A percentile compares a stretch with the other conserved stretches of the same genome.
Evolutionary conservation across 2,113 vertebrate genomes (phyloP).

Genomic region (Dromiciops gliroides): DNA sequence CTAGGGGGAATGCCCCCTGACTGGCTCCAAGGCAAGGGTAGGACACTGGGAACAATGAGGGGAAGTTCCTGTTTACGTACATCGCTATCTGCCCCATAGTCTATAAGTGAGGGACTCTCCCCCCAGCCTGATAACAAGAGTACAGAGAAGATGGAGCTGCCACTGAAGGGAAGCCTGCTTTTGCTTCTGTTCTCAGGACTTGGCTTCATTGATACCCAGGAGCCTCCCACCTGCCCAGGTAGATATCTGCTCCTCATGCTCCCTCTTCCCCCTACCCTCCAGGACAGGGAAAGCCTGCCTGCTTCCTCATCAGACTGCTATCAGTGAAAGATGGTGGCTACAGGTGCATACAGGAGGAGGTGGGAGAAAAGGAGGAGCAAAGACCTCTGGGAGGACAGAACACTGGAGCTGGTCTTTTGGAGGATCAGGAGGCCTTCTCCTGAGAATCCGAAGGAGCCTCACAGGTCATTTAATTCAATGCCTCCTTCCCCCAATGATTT

Average conservation of each 20-base stretch:
- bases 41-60: conserved; percentile 19
- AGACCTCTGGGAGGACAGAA: not conserved
- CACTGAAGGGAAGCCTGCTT: not conserved
- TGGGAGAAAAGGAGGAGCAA: not conserved
- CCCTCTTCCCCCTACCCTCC: too few species aligned
- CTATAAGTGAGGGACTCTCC: not conserved
- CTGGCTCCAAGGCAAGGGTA: not conserved
- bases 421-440: not conserved
- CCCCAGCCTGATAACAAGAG: not conserved
- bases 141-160: not conserved
- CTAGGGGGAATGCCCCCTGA: not conserved
- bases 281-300: not conserved
- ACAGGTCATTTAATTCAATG: not conserved
- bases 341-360: not conserved
- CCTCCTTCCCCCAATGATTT: not conserved
- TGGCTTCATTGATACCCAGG: not conserved
- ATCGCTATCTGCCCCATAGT: not conserved
- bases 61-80: conserved; percentile 4
- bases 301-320: not conserved
- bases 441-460: not conserved
- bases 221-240: conserved; percentile 53
- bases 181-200: conserved; percentile 17
- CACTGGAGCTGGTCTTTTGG: not conserved
- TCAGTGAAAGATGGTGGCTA: too few species aligned
- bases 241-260: not conserved